A percentile compares a stretch with the other conserved stretches of the same genome.
phyloP scores from a whole-genome alignment of 2,797 vertebrate species.

The Scleropages formosus region DNA sequence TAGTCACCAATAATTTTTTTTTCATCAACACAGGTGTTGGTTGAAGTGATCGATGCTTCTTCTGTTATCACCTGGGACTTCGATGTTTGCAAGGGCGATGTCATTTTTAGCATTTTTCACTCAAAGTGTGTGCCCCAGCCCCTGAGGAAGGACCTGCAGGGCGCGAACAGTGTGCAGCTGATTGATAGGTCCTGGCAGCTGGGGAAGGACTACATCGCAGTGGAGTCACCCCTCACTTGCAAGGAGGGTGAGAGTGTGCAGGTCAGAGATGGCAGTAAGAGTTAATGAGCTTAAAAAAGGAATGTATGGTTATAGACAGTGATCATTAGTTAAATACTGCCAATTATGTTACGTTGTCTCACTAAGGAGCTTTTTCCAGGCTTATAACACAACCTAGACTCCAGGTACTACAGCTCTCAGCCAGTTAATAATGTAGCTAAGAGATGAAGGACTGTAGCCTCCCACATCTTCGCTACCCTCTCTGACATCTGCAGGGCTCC shows the following conservation, averaged over 20 bases:
- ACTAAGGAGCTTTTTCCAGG: background rate
- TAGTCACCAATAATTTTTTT: background rate
- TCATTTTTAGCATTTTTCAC: slow-evolving; percentile 95
- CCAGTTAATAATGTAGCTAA: background rate
- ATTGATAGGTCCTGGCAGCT: slow-evolving; percentile 90
- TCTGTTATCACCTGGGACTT: slow-evolving; percentile 99
- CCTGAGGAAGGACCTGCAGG: slow-evolving; percentile 83
- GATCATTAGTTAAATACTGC: background rate
- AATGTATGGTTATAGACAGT: background rate
- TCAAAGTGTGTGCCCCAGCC: slow-evolving; percentile 87
- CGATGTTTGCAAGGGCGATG: slow-evolving; percentile 92
- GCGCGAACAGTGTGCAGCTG: slow-evolving; percentile 89
- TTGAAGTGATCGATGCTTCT: slow-evolving; percentile 91
- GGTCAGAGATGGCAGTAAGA: slow-evolving; percentile 58
- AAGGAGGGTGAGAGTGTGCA: slow-evolving; percentile 95
- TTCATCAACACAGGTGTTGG: slow-evolving; percentile 67
- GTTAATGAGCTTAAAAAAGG: background rate
- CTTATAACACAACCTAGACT: background rate
- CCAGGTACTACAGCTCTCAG: background rate
- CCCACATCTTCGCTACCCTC: background rate
- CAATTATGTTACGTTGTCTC: background rate
- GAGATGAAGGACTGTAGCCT: background rate
- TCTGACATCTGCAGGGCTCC: slow-evolving; percentile 75
- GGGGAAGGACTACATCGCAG: slow-evolving; percentile 93
- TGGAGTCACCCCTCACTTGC: slow-evolving; percentile 89